phyloP scores from a whole-genome alignment of 2,888 invertebrate species.

The Oscheius sp. region DNA sequence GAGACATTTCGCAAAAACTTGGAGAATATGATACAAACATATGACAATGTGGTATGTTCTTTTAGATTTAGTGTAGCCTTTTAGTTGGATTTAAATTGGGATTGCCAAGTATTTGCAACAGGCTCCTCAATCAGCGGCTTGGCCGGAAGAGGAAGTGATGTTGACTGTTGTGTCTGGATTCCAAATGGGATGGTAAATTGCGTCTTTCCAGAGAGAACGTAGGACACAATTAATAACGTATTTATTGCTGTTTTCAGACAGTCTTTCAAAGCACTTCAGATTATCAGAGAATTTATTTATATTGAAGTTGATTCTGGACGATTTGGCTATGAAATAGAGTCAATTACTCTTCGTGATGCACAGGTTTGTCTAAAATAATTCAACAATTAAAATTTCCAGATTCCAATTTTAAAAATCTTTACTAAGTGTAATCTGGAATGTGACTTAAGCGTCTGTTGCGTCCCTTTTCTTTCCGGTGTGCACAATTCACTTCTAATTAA shows the following conservation, averaged over 20 bases:
- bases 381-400: slow-evolving; percentile 25
- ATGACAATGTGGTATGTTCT: neutral
- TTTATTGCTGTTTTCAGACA: slow-evolving; percentile 22
- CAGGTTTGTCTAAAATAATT: neutral
- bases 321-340: slow-evolving; percentile 23
- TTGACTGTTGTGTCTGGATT: slow-evolving; percentile 45
- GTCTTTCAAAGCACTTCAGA: slow-evolving; percentile 36
- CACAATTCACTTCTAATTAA: slow-evolving; percentile 49
- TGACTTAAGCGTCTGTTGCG: slow-evolving; percentile 44
- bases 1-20: neutral
- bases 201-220: slow-evolving; percentile 4
- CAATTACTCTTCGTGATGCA: slow-evolving; percentile 26
- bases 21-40: neutral
- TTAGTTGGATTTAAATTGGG: slow-evolving; percentile 30
- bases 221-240: neutral
- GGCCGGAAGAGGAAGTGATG: slow-evolving; percentile 37
- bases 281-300: slow-evolving; percentile 30
- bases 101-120: slow-evolving; percentile 38
- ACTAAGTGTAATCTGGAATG: slow-evolving; percentile 38
- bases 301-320: neutral
- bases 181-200: slow-evolving; percentile 11
- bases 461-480: slow-evolving; percentile 43
- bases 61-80: neutral
- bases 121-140: slow-evolving; percentile 42
- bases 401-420: slow-evolving; percentile 42